Evolutionary conservation across 2,888 invertebrate species (phyloP), one percentile per base, ranked within the genome.

Genomic region (Yponomeuta evonymella): DNA sequence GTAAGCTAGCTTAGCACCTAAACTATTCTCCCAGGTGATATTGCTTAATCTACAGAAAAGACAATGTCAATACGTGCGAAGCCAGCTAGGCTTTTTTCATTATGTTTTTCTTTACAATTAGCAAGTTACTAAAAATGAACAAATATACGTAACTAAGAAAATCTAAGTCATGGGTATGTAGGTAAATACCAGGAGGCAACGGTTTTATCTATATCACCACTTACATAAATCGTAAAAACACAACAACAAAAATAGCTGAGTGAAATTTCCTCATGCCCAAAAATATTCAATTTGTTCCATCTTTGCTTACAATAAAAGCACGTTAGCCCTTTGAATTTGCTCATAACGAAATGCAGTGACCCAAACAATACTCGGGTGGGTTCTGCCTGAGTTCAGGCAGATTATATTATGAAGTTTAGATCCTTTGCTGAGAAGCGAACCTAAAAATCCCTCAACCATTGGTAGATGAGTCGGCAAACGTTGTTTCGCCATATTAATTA

Each of bases 211-310:
- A 10, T 5, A 8, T 15, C 62, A 15, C 23, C 62, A 9, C 62
- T 10, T 23, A 62, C 1, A 62, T 62, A 15, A 15, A 23, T 1
- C 9, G 8, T 43, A 43, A 43, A 43, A 43, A 43, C 33, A 33
- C 33, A 33, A 43, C 8, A 43, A 43, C 8, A 43, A 43, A 8
- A 8, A 36, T 23, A 23, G 23, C 36, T 36, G 9, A 5, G 8
- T 43, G 43, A 43, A 8, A 43, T 8, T 43, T 43, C 9, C 8
- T 43, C 43, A 43, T 43, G 43, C 33, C 33, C 65, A 65, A 65
- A 65, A 10, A 30, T 65, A 65, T 65, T 64, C 12, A 30, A 65
- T 65, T 65, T 29, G 30, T 65, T 65, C 33, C 33, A 65, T 33
- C 65, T 30, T 65, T 29, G 12, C 30, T 11, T 65, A 30, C 1